Percentiles rank a stretch among this genome's conserved stretches.
Conservation (phyloP, 2,797 vertebrate genomes). For the Pipistrellus pygmaeus region DNA sequence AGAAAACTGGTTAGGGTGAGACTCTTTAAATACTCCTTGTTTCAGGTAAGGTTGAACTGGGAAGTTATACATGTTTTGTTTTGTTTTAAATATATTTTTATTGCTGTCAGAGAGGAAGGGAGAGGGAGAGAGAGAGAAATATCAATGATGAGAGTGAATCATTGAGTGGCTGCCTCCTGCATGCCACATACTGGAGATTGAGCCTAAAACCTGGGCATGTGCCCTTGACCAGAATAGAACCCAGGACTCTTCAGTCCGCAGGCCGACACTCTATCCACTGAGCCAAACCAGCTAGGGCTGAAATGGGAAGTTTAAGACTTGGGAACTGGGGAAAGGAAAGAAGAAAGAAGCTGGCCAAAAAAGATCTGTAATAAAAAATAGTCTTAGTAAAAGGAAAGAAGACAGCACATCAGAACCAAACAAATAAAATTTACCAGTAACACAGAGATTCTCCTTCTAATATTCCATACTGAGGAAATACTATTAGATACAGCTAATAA, state of each 20-base stretch:
- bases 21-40: neutral
- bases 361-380: neutral
- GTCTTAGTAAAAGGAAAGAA: neutral
- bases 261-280: too few relatives aligned
- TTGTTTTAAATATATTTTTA: too few relatives aligned
- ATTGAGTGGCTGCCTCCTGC: too few relatives aligned
- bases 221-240: too few relatives aligned
- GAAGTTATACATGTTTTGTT: neutral
- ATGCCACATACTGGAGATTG: too few relatives aligned
- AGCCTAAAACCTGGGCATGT: too few relatives aligned
- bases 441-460: neutral
- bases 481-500: neutral
- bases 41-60: neutral
- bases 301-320: neutral
- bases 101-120: too few relatives aligned
- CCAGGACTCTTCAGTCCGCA: too few relatives aligned
- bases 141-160: too few relatives aligned
- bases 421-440: neutral
- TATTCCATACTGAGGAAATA: slow-evolving; percentile 8
- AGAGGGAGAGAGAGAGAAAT: too few relatives aligned
- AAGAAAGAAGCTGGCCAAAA: neutral
- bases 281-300: neutral
- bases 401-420: neutral
- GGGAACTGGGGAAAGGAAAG: neutral
- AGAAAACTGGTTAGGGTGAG: too few relatives aligned